Evolutionary conservation across 2,888 invertebrate genomes (phyloP), one percentile per base, ranked within the genome.

Genomic region (Macaria liturata): DNA sequence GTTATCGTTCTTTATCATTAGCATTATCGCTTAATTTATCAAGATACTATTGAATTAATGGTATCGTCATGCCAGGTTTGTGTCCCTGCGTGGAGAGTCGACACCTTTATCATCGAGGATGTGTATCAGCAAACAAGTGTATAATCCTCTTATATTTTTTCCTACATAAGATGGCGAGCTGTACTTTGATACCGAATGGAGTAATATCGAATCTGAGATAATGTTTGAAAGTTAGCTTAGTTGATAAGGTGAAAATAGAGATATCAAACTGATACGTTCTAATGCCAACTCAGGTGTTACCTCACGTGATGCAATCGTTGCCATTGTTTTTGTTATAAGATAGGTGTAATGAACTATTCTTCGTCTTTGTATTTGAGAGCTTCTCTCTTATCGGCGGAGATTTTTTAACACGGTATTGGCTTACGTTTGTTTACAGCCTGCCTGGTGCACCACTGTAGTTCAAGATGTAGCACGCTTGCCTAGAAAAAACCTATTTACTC

Each of bases 131-230:
- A 59, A 61, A 61, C 52, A 61, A 44, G 20, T n/a, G 5, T 46
- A 56, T 59, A 59, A 61, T 59, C 52, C 59, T 43, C 54, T 49
- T 46, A 49, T 52, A 44, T 51, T 47, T 57, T 61, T 64, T 49
- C 49, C n/a, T 6, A 51, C 54, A 59, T 59, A 48, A 47, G 59
- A 54, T 47, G 39, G 20, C 6, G 32, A 44, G 43, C 3, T 30
- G 34, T 48, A 54, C 49, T 59, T 54, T 50, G 43, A 46, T 37
- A 46, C 46, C 32, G 9, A 43, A 50, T 39, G 32, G 39, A 59
- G 37, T 45, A 57, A 44, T 59, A 49, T 51, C 51, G 39, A 58
- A 59, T 61, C 52, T 20, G 40, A n/a, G 42, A 42, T 42, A n/a
- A 43, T 43, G 44, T 56, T 50, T 46, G 50, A 34, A 42, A 56